phyloP scores from a whole-genome alignment of 2,113 vertebrate species.

The Phaetusa simplex region DNA sequence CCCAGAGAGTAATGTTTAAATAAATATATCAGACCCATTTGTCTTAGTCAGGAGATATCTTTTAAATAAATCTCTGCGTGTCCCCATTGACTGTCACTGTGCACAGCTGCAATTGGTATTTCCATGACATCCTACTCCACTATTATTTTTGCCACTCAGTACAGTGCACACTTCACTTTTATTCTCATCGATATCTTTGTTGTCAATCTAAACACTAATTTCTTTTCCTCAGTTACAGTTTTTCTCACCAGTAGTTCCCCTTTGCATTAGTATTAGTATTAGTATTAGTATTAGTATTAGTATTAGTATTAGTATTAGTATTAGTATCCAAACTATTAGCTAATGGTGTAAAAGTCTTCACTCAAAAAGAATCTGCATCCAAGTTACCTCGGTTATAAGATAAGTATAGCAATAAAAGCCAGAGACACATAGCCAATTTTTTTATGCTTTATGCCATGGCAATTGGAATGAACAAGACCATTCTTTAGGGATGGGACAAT shows the following conservation, averaged over 20 bases:
- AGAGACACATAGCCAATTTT: background rate
- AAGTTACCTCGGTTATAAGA: background rate
- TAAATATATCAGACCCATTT: slow-evolving; percentile 32
- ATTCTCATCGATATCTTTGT: background rate
- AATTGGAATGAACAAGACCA: background rate
- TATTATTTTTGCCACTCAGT: background rate
- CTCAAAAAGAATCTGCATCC: background rate
- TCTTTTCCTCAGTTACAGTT: background rate
- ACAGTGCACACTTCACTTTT: background rate
- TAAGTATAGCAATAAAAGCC: background rate
- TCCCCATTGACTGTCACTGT: background rate
- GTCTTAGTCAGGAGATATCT: background rate
- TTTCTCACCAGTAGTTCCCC: background rate
- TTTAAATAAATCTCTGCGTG: background rate
- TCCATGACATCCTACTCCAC: background rate
- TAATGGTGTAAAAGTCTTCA: background rate
- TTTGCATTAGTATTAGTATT: background rate
- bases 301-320: background rate
- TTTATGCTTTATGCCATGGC: background rate
- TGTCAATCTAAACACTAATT: background rate
- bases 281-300: no score
- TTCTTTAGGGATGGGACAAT: background rate
- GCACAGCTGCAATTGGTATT: background rate
- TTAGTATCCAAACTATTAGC: background rate
- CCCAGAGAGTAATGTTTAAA: background rate